Percentiles rank a stretch among this genome's conserved stretches.
These are phyloP conservation scores for Heterodera schachtii DNA, from an alignment of 1,140 invertebrate genomes.

Conservation along the genomic window DNA sequence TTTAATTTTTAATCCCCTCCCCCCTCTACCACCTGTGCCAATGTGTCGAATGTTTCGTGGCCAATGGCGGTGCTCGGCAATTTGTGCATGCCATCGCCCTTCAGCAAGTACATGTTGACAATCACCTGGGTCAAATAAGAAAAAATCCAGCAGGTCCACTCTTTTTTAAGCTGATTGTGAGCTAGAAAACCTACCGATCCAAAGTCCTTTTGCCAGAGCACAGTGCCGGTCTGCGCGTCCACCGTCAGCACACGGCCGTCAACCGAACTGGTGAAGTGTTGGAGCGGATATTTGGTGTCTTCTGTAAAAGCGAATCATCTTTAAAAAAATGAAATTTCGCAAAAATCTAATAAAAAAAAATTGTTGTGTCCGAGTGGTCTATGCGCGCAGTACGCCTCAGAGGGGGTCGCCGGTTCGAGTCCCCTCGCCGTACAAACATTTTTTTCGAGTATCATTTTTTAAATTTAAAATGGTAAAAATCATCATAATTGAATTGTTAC, in stretches of 20 bases:
- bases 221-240: slow-evolving; percentile 74
- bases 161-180: background rate
- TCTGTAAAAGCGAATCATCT: slow-evolving; percentile 36
- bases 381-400: no score
- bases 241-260: slow-evolving; percentile 52
- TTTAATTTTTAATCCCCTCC: no score
- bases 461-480: no score
- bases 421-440: no score
- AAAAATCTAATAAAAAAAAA: no score
- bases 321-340: no score
- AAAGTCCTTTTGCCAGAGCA: slow-evolving; percentile 83
- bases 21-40: slow-evolving; percentile 44
- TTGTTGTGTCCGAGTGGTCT: no score
- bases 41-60: slow-evolving; percentile 50
- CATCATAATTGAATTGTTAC: no score
- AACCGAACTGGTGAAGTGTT: slow-evolving; percentile 42
- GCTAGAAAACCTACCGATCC: slow-evolving; percentile 69
- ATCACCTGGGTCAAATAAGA: slow-evolving; percentile 72
- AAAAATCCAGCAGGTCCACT: no score
- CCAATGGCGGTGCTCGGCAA: slow-evolving; percentile 86
- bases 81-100: slow-evolving; percentile 76
- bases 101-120: slow-evolving; percentile 83
- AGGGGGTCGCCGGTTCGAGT: no score
- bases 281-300: slow-evolving; percentile 51
- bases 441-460: no score